phyloP scores from a whole-genome alignment of 2,888 invertebrate genomes.

The Craniophora ligustri region DNA sequence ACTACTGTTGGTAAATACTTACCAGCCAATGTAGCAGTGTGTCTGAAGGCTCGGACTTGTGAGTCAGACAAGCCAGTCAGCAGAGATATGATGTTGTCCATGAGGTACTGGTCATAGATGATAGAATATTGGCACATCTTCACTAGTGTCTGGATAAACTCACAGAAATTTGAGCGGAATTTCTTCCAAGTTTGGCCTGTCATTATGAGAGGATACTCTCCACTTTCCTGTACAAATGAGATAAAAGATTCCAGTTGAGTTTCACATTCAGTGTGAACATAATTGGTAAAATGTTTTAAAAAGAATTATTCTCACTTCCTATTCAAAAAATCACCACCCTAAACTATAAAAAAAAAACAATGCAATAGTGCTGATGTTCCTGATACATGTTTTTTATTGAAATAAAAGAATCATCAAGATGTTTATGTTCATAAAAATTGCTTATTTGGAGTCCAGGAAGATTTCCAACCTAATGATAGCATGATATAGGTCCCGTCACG shows the following conservation, averaged over 20 bases:
- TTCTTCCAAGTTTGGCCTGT: slow-evolving; percentile 99
- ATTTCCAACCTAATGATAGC: too few relatives aligned
- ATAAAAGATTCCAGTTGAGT: background rate
- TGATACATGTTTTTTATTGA: too few relatives aligned
- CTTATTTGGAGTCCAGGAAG: too few relatives aligned
- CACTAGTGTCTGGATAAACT: slow-evolving; percentile 98
- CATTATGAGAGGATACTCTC: slow-evolving; percentile 99
- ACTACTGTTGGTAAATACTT: slow-evolving; percentile 36
- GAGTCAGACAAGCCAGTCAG: slow-evolving; percentile 99
- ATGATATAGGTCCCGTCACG: too few relatives aligned
- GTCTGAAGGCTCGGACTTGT: slow-evolving; percentile 97
- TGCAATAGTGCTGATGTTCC: too few relatives aligned
- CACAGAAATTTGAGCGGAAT: slow-evolving; percentile 98
- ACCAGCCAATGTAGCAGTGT: slow-evolving; percentile 97
- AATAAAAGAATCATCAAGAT: too few relatives aligned
- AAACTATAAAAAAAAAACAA: too few relatives aligned
- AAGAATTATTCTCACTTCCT: too few relatives aligned
- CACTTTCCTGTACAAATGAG: slow-evolving; percentile 93
- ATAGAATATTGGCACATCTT: slow-evolving; percentile 99
- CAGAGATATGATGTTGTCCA: slow-evolving; percentile 99
- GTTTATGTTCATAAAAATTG: too few relatives aligned
- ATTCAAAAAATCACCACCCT: too few relatives aligned
- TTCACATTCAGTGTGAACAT: too few relatives aligned
- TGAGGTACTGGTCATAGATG: slow-evolving; percentile 99
- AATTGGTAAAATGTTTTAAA: too few relatives aligned